phyloP scores from a whole-genome alignment of 2,888 invertebrate species.

The Leucophora obtusa region DNA sequence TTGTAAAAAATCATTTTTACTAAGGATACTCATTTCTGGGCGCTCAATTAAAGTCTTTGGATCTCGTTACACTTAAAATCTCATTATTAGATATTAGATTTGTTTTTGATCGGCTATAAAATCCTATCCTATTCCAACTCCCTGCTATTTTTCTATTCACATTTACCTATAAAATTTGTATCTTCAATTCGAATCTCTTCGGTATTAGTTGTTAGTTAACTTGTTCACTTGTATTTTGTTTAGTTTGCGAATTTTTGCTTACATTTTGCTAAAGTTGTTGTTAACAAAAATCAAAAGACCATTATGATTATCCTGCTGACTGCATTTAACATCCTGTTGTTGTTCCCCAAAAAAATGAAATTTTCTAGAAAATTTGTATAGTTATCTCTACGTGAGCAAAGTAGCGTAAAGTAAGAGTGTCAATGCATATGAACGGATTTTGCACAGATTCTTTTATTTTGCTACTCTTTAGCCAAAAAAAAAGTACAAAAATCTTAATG shows the following conservation, averaged over 20 bases:
- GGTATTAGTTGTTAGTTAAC: constrained; percentile 12
- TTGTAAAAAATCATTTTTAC: too few species aligned
- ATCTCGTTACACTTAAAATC: too few species aligned
- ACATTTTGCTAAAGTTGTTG: constrained; percentile 38
- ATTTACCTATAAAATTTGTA: neutral
- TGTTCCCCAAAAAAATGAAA: constrained; percentile 66
- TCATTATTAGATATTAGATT: too few species aligned
- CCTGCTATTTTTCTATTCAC: constrained; percentile 1
- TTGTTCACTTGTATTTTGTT: constrained; percentile 31
- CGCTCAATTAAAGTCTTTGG: too few species aligned
- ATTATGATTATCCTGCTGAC: constrained; percentile 66
- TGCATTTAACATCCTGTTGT: constrained; percentile 62
- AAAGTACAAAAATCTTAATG: constrained; percentile 44
- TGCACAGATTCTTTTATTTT: neutral
- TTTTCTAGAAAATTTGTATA: constrained; percentile 67
- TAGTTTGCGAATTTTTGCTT: constrained; percentile 36
- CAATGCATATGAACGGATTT: constrained; percentile 60
- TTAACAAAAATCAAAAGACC: constrained; percentile 58
- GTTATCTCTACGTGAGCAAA: constrained; percentile 60
- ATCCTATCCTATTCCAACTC: too few species aligned
- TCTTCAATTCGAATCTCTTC: constrained; percentile 37
- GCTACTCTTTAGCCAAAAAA: constrained; percentile 3
- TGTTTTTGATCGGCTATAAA: too few species aligned
- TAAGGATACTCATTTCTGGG: too few species aligned
- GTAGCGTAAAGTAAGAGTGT: constrained; percentile 56